A percentile compares a stretch with the other conserved stretches of the same genome.
Conservation (phyloP, 2,113 vertebrate species). For the Alligator sinensis region DNA sequence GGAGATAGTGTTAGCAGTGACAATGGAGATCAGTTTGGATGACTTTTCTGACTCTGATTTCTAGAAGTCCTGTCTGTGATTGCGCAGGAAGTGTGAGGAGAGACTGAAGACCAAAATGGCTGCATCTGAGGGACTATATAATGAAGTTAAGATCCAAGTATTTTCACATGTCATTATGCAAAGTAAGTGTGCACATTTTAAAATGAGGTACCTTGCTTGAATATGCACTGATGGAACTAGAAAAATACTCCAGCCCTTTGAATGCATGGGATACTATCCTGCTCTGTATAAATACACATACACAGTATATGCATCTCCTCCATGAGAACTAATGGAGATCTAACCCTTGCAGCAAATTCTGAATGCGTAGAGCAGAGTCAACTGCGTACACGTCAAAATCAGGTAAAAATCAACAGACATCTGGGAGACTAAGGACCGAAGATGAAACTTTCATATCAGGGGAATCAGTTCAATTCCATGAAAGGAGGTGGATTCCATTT, state of each 20-base stretch:
- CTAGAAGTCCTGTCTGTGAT: neutral
- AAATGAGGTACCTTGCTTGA: neutral
- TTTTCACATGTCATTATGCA: neutral
- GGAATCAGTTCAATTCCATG: neutral
- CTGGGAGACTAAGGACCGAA: neutral
- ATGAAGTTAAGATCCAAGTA: neutral
- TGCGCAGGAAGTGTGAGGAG: neutral
- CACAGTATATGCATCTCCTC: neutral
- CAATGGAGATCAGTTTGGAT: rapidly evolving
- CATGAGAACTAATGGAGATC: neutral
- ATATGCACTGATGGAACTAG: neutral
- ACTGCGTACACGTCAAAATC: neutral
- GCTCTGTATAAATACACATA: neutral
- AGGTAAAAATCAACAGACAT: neutral
- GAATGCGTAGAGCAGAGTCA: neutral
- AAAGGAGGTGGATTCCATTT: neutral
- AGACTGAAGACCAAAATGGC: too few relatives aligned
- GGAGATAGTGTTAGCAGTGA: neutral
- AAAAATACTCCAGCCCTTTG: neutral
- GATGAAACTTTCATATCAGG: neutral
- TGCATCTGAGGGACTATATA: neutral
- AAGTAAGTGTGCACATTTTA: rapidly evolving
- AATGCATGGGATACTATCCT: neutral
- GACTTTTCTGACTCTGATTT: neutral
- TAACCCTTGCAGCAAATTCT: neutral